Conservation (phyloP, 2,888 invertebrate species). For the Tetranychus truncatus region DNA sequence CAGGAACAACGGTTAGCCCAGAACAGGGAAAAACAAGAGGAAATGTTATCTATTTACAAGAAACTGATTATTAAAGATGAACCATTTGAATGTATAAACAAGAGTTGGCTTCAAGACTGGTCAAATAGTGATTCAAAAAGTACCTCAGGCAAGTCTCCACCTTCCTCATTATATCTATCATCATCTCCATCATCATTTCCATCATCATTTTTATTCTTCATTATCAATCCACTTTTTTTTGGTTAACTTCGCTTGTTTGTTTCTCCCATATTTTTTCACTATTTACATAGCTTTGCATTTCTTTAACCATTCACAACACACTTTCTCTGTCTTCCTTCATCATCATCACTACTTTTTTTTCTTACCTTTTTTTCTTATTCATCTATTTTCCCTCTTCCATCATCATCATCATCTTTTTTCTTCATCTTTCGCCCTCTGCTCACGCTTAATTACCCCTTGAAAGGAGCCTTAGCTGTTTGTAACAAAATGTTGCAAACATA, state of each 20-base stretch:
- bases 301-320: background rate
- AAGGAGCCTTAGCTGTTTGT: background rate
- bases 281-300: background rate
- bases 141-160: slow-evolving; percentile 16
- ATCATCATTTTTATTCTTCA: background rate
- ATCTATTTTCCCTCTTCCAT: background rate
- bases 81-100: slow-evolving; percentile 38
- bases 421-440: background rate
- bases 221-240: background rate
- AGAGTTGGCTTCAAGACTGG: slow-evolving; percentile 41
- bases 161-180: background rate
- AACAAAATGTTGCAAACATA: background rate
- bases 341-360: background rate
- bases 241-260: background rate
- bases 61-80: slow-evolving; percentile 23
- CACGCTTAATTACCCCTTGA: slow-evolving; percentile 1
- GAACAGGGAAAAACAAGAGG: slow-evolving; percentile 28
- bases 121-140: slow-evolving; percentile 30
- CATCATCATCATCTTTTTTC: background rate
- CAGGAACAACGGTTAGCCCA: slow-evolving; percentile 8
- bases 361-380: background rate
- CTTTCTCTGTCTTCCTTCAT: background rate
- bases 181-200: background rate
- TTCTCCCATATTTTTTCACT: background rate
- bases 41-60: slow-evolving; percentile 28